A percentile compares a stretch with the other conserved stretches of the same genome.
Evolutionary conservation across 35 echinoderm and acorn worm species (phyloP).

Genomic region (Eucidaris tribuloides): DNA sequence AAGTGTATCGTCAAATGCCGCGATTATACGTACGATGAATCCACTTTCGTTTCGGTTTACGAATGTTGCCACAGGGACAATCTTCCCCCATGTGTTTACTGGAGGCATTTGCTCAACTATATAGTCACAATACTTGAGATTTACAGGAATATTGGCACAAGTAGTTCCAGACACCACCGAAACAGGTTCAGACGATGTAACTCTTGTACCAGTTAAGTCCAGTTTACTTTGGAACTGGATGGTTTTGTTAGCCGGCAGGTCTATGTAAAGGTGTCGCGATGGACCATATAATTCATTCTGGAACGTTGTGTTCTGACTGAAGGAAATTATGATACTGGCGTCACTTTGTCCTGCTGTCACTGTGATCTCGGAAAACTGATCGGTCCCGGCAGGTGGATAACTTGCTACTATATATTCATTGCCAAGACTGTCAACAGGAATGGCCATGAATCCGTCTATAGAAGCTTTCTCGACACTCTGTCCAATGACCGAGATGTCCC

Average conservation of each 20-base stretch:
- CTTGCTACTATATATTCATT: constrained; percentile 28
- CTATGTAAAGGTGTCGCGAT: not conserved
- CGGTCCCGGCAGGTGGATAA: not conserved
- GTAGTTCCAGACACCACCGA: constrained; percentile 39
- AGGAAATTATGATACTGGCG: not conserved
- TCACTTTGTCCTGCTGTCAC: constrained; percentile 16
- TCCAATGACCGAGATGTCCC: not conserved
- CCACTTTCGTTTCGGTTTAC: not conserved
- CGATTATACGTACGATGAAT: not conserved
- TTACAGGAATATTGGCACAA: constrained; percentile 22
- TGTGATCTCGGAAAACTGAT: constrained; percentile 27
- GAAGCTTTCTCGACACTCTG: not conserved
- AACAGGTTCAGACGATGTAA: constrained; percentile 6
- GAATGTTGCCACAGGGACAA: constrained; percentile 21
- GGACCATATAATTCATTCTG: not conserved
- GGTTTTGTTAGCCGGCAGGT: not conserved
- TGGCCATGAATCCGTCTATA: constrained; percentile 14
- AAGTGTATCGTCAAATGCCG: not conserved
- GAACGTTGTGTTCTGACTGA: not conserved
- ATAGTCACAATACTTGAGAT: constrained; percentile 41
- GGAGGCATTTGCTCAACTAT: constrained; percentile 52
- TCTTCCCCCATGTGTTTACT: constrained; percentile 7
- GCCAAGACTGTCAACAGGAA: constrained; percentile 33
- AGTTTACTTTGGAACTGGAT: constrained; percentile 32
- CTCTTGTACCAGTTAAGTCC: constrained; percentile 43